Conservation (phyloP, 2,888 invertebrate species). For the Cryptocephalus primarius region DNA sequence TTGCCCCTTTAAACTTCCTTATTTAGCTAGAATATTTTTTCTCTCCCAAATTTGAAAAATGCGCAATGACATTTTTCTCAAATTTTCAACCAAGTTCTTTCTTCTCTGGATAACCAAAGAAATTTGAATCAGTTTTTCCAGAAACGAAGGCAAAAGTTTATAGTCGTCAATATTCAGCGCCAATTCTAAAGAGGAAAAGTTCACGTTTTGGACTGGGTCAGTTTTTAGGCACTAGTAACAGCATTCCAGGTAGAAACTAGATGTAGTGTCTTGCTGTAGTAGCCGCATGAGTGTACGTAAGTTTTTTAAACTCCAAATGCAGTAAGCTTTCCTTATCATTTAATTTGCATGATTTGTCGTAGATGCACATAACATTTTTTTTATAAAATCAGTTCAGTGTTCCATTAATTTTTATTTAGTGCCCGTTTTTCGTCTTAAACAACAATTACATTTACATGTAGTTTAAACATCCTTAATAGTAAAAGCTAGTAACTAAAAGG, state of each 20-base stretch:
- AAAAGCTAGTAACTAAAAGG: too few species aligned
- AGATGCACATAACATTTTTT: too few species aligned
- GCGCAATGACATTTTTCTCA: not conserved
- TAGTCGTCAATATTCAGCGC: slow-evolving; percentile 87
- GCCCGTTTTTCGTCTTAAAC: too few species aligned
- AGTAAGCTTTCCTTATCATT: not conserved
- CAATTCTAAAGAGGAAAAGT: slow-evolving; percentile 86
- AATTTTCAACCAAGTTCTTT: not conserved
- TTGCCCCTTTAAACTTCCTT: too few species aligned
- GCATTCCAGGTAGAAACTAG: slow-evolving; percentile 48
- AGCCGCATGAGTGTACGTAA: slow-evolving; percentile 26
- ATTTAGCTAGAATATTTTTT: too few species aligned
- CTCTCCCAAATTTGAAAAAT: too few species aligned
- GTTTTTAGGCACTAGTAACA: slow-evolving; percentile 58
- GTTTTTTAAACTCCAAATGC: slow-evolving; percentile 6
- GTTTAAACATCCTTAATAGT: too few species aligned
- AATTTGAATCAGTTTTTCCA: slow-evolving; percentile 8
- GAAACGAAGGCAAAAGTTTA: slow-evolving; percentile 72
- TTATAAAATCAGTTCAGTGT: too few species aligned
- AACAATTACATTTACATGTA: too few species aligned
- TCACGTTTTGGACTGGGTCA: slow-evolving; percentile 86
- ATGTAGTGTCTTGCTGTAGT: slow-evolving; percentile 40
- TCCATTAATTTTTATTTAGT: too few species aligned
- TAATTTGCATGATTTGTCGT: not conserved
- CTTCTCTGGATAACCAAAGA: not conserved